Percentiles rank a stretch among this genome's conserved stretches.
These are phyloP conservation scores for Tenthredo distinguenda DNA, from an alignment of 2,888 invertebrate genomes.

Conservation along the genomic window DNA sequence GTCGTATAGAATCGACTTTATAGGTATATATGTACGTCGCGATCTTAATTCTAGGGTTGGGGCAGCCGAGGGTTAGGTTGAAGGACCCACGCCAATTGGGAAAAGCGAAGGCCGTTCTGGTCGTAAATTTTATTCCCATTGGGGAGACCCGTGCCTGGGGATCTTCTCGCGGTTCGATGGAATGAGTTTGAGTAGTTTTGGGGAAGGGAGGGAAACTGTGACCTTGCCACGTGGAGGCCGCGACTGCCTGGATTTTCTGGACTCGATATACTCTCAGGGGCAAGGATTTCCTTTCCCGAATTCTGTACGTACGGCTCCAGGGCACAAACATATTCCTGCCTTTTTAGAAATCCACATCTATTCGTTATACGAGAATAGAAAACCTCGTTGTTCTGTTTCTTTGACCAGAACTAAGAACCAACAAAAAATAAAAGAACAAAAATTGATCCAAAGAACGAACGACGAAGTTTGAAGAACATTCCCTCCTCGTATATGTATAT, in stretches of 20 bases:
- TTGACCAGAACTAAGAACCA: background rate
- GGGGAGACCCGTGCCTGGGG: constrained; percentile 43
- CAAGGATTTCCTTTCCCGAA: background rate
- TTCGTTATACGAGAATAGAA: background rate
- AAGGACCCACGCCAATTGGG: constrained; percentile 45
- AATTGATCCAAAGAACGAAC: background rate
- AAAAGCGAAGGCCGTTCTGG: constrained; percentile 65
- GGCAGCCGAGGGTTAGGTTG: background rate
- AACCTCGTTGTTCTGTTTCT: background rate
- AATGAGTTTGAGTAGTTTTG: constrained; percentile 1
- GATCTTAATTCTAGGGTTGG: constrained; percentile 27
- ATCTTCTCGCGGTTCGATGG: constrained; percentile 44
- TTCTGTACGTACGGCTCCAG: constrained; percentile 35
- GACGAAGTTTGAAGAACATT: background rate
- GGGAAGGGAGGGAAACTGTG: constrained; percentile 59
- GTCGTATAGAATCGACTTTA: constrained; percentile 7
- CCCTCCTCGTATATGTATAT: background rate
- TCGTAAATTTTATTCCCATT: constrained; percentile 70
- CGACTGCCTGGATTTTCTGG: constrained; percentile 34
- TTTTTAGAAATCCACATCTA: background rate
- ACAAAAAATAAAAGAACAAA: background rate
- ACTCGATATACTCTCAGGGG: constrained; percentile 54
- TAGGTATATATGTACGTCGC: background rate
- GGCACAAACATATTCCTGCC: background rate
- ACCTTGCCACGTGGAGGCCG: constrained; percentile 72